These are phyloP conservation scores for Tor tambroides DNA, from an alignment of 2,113 vertebrate species.

Conservation along the genomic window DNA sequence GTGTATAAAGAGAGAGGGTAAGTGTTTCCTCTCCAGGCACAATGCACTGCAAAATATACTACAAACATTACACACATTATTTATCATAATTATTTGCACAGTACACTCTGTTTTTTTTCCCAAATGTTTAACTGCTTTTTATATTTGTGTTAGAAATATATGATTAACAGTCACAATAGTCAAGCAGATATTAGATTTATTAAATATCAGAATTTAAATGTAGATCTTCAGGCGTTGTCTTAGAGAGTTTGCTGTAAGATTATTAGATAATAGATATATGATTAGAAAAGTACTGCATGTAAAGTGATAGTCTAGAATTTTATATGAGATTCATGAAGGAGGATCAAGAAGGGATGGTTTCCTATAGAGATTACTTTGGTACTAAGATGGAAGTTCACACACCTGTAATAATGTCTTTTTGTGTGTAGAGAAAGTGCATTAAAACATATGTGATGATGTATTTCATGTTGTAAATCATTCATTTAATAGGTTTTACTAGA, in stretches of 20 bases:
- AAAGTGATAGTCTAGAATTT: constrained; percentile 22
- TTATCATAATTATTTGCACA: constrained; percentile 62
- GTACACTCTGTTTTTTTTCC: constrained; percentile 37
- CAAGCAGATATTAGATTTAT: not conserved
- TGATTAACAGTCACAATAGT: constrained; percentile 8
- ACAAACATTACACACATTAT: constrained; percentile 48
- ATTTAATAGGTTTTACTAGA: not conserved
- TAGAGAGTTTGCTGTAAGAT: constrained; percentile 21
- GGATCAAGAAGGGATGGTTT: not conserved
- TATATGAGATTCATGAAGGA: constrained; percentile 3
- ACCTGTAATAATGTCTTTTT: constrained; percentile 21
- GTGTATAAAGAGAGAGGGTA: not conserved
- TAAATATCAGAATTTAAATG: not conserved
- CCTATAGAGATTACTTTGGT: constrained; percentile 11
- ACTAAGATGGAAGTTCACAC: not conserved
- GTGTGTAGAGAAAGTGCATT: constrained; percentile 8
- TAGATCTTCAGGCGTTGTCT: not conserved
- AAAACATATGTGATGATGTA: not conserved
- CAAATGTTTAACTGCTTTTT: not conserved
- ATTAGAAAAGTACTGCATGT: constrained; percentile 34
- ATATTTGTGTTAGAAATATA: constrained; percentile 8
- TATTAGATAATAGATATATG: constrained; percentile 12
- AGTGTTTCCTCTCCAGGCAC: constrained; percentile 31
- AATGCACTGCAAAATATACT: not conserved
- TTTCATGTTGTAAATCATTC: not conserved